phyloP scores from a whole-genome alignment of 2,113 vertebrate genomes.

The Phalacrocorax aristotelis region DNA sequence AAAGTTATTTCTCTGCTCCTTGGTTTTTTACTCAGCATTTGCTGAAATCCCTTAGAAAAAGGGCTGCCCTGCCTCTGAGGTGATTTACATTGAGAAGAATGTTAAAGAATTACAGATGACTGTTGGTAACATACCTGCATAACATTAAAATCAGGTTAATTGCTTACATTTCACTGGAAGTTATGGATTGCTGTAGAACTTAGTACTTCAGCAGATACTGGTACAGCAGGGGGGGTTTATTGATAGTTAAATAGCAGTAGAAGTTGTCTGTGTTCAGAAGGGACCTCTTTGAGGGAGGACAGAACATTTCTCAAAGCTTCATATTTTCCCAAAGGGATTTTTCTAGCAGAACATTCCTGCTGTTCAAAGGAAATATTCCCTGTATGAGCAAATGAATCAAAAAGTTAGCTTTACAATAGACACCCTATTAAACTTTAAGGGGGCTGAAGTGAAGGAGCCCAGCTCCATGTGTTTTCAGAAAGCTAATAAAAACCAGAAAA shows the following conservation, averaged over 20 bases:
- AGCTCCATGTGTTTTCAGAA: slow-evolving; percentile 32
- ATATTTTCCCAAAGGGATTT: slow-evolving; percentile 59
- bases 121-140: slow-evolving; percentile 14
- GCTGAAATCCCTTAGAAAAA: slow-evolving; percentile 21
- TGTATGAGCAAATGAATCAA: slow-evolving; percentile 31
- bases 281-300: slow-evolving; percentile 54
- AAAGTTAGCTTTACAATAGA: slow-evolving; percentile 48
- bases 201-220: slow-evolving; percentile 8
- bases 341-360: slow-evolving; percentile 48
- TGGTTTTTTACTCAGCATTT: background rate
- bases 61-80: background rate
- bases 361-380: slow-evolving; percentile 66
- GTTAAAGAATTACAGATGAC: slow-evolving; percentile 62
- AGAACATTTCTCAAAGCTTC: slow-evolving; percentile 63
- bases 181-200: slow-evolving; percentile 45
- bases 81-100: slow-evolving; percentile 56
- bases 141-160: slow-evolving; percentile 60
- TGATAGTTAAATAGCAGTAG: slow-evolving; percentile 39
- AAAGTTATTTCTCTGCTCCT: background rate
- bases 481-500: slow-evolving; percentile 53
- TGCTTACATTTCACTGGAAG: slow-evolving; percentile 32
- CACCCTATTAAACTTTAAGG: slow-evolving; percentile 54
- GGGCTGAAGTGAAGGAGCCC: slow-evolving; percentile 27
- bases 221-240: slow-evolving; percentile 2
- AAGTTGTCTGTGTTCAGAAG: slow-evolving; percentile 37